phyloP scores from a whole-genome alignment of 2,888 invertebrate genomes.

The Rhabditoides inermis region DNA sequence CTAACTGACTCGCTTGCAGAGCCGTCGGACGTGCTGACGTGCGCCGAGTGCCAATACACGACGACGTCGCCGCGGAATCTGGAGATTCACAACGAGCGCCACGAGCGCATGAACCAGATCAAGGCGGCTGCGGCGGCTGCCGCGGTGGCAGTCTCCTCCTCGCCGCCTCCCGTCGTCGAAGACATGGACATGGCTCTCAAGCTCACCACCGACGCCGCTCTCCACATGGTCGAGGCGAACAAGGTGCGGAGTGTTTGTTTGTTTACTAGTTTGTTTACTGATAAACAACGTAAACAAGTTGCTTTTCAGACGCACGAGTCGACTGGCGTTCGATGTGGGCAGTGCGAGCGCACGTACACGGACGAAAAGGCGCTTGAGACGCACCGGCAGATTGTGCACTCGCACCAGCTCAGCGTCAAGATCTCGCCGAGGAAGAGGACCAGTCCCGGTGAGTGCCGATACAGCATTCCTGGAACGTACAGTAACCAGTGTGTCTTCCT shows the following conservation, averaged over 20 bases:
- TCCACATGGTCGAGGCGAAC: slow-evolving; percentile 36
- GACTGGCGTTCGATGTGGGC: no score
- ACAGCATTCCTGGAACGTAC: no score
- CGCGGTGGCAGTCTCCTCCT: not conserved
- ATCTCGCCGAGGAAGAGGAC: no score
- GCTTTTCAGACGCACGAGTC: no score
- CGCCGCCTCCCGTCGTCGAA: slow-evolving; percentile 8
- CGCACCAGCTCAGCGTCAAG: no score
- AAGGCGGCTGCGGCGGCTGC: not conserved
- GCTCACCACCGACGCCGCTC: slow-evolving; percentile 33
- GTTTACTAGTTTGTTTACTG: not conserved
- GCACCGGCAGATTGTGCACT: not conserved
- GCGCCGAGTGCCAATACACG: slow-evolving; percentile 24
- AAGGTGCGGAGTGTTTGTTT: slow-evolving; percentile 3
- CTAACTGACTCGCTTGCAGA: not conserved
- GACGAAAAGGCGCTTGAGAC: no score
- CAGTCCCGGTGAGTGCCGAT: no score
- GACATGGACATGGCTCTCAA: slow-evolving; percentile 36
- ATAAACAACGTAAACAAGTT: no score
- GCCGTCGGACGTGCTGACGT: slow-evolving; percentile 3
- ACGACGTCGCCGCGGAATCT: slow-evolving; percentile 24
- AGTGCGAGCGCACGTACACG: no score
- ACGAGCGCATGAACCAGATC: slow-evolving; percentile 28
- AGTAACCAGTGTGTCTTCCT: no score
- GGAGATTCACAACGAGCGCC: slow-evolving; percentile 32